These are phyloP conservation scores for Platycheirus albimanus DNA, from an alignment of 2,888 invertebrate genomes.

Conservation along the genomic window DNA sequence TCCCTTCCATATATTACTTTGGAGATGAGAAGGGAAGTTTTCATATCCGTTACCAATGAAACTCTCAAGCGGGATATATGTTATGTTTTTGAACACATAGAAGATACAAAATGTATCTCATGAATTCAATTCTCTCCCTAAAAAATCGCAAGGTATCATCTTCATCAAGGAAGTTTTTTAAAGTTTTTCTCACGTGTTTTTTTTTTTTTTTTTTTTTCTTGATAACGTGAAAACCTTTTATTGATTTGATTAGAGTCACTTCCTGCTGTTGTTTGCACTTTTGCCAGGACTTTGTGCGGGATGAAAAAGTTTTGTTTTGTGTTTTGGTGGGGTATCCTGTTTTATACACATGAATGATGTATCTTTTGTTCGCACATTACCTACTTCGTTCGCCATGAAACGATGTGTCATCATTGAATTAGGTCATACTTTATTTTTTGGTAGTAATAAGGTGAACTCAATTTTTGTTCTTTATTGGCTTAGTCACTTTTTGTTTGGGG, in stretches of 20 bases:
- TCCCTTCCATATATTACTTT: slow-evolving; percentile 34
- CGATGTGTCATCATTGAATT: slow-evolving; percentile 67
- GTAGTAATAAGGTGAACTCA: slow-evolving; percentile 50
- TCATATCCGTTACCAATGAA: slow-evolving; percentile 39
- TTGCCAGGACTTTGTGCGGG: not conserved
- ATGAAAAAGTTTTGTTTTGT: slow-evolving; percentile 17
- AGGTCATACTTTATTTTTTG: slow-evolving; percentile 64
- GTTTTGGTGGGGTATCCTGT: not conserved
- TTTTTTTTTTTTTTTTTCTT: slow-evolving; percentile 20
- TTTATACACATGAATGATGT: slow-evolving; percentile 14
- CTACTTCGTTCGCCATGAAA: slow-evolving; percentile 50
- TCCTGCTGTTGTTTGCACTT: slow-evolving; percentile 62
- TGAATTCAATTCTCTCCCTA: slow-evolving; percentile 5
- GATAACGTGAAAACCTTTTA: slow-evolving; percentile 51
- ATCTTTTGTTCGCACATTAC: slow-evolving; percentile 39
- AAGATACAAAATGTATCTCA: slow-evolving; percentile 20
- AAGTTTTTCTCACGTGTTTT: slow-evolving; percentile 56
- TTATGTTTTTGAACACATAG: not conserved
- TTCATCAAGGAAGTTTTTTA: slow-evolving; percentile 26
- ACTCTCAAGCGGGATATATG: slow-evolving; percentile 17
- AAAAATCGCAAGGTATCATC: slow-evolving; percentile 2
- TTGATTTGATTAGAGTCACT: slow-evolving; percentile 71
- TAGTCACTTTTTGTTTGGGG: not conserved
- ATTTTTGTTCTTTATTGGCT: slow-evolving; percentile 1
- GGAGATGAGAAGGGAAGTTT: slow-evolving; percentile 27